phyloP scores from a whole-genome alignment of 2,797 vertebrate genomes.

The Micrastur ruficollis region DNA sequence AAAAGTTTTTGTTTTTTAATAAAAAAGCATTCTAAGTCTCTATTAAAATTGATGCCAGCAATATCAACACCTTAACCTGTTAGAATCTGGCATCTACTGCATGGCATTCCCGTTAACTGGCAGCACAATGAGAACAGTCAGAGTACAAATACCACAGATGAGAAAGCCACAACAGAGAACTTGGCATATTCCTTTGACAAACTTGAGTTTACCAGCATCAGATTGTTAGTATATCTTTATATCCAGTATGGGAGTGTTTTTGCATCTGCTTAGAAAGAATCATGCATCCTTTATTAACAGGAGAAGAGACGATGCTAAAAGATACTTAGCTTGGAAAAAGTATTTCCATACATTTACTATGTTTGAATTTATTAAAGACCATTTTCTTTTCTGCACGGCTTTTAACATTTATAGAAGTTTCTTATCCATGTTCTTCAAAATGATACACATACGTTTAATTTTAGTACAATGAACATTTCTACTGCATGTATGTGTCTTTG shows the following conservation, averaged over 20 bases:
- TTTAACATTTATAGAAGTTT: not conserved
- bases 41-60: not conserved
- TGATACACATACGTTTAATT: not conserved
- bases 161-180: not conserved
- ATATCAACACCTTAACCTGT: not conserved
- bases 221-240: too few relatives aligned
- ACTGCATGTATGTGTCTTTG: not conserved
- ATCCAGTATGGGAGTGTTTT: not conserved
- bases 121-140: not conserved
- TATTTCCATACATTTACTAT: not conserved
- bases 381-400: not conserved
- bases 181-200: not conserved
- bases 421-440: not conserved
- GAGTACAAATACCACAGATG: not conserved
- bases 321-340: not conserved
- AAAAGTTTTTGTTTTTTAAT: not conserved
- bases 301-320: not conserved
- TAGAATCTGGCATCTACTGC: not conserved
- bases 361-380: not conserved
- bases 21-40: not conserved
- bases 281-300: not conserved
- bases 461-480: not conserved
- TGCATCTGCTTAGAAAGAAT: not conserved
- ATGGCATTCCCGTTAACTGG: rapidly evolving
- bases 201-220: not conserved